Percentiles rank a stretch among this genome's conserved stretches.
phyloP scores from a whole-genome alignment of 2,113 vertebrate species.

The Seriola quinqueradiata region DNA sequence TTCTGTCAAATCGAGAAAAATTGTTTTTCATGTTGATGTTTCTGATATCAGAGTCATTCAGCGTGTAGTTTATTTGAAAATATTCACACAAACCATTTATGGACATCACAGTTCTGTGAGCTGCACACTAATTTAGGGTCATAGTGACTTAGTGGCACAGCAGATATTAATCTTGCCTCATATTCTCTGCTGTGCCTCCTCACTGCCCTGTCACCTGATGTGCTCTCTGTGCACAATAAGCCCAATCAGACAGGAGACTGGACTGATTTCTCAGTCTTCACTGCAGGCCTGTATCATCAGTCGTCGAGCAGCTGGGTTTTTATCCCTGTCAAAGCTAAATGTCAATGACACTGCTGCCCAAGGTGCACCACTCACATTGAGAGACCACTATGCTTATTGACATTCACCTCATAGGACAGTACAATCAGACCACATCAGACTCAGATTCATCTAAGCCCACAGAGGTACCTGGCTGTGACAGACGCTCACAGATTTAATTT shows the following conservation, averaged over 20 bases:
- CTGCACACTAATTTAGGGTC: conserved; percentile 36
- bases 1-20: no score
- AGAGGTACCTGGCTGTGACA: conserved; percentile 23
- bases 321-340: conserved; percentile 62
- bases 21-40: conserved; percentile 32
- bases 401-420: conserved; percentile 56
- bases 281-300: conserved; percentile 28
- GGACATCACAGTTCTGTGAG: neutral
- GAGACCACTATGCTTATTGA: conserved; percentile 52
- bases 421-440: conserved; percentile 51
- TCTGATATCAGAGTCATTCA: conserved; percentile 7
- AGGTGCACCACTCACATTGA: conserved; percentile 43
- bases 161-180: conserved; percentile 41
- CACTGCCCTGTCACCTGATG: neutral
- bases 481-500: conserved; percentile 16
- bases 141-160: neutral
- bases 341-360: conserved; percentile 56
- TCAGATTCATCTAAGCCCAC: conserved; percentile 42
- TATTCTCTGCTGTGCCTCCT: conserved; percentile 9
- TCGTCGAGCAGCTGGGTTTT: conserved; percentile 8
- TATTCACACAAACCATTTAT: neutral
- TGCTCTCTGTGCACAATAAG: conserved; percentile 28
- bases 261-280: conserved; percentile 38
- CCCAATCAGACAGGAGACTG: conserved; percentile 27
- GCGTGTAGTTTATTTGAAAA: no score